These are phyloP conservation scores for Hozukius guyotensis DNA, from an alignment of 2,797 vertebrate species.

Conservation along the genomic window DNA sequence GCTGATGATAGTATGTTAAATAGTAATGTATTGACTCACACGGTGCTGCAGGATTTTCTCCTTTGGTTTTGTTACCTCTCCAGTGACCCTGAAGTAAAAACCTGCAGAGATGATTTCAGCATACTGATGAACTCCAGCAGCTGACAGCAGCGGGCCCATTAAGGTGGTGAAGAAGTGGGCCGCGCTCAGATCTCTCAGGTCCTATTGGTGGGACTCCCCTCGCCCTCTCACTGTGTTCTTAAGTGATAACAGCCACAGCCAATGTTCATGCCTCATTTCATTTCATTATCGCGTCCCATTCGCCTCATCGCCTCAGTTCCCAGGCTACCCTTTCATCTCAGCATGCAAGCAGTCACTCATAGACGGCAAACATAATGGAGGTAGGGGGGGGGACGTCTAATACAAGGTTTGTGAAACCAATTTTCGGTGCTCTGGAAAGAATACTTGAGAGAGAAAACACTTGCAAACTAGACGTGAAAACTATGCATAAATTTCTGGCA, in stretches of 20 bases:
- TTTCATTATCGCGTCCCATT: constrained; percentile 61
- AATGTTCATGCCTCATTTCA: constrained; percentile 63
- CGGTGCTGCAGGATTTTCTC: neutral
- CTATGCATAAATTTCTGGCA: constrained; percentile 19
- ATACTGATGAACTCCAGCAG: constrained; percentile 2
- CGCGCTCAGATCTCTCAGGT: constrained; percentile 14
- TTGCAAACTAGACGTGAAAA: constrained; percentile 26
- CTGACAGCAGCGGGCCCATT: neutral
- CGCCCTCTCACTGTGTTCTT: constrained; percentile 31
- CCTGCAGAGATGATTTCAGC: constrained; percentile 1
- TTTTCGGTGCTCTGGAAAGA: constrained; percentile 32
- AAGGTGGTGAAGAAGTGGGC: constrained; percentile 4
- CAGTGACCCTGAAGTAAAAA: constrained; percentile 4
- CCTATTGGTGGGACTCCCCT: constrained; percentile 8
- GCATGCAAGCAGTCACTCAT: constrained; percentile 54
- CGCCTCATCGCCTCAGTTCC: constrained; percentile 53
- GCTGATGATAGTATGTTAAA: neutral
- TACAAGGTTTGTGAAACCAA: constrained; percentile 56
- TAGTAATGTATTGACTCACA: neutral
- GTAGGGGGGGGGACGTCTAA: constrained; percentile 23
- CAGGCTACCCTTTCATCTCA: constrained; percentile 59
- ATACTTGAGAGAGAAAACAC: constrained; percentile 17
- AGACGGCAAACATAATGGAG: constrained; percentile 52
- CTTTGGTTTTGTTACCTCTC: neutral
- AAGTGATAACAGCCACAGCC: constrained; percentile 60